phyloP scores from a whole-genome alignment of 2,113 vertebrate genomes.

The Sprattus sprattus region DNA sequence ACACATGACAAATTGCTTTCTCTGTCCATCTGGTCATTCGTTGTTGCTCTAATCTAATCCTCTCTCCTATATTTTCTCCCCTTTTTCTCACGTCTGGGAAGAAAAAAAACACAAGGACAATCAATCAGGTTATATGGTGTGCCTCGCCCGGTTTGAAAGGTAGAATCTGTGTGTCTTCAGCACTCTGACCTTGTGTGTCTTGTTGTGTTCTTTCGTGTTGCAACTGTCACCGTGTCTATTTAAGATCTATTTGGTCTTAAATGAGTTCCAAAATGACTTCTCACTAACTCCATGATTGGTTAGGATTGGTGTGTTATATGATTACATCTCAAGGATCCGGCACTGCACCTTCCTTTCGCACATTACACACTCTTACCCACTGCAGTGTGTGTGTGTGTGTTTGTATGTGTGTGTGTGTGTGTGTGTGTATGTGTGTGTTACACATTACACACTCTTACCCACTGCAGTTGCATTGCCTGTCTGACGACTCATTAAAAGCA shows the following conservation, averaged over 20 bases:
- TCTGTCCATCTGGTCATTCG: not conserved
- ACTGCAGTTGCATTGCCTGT: too few species aligned
- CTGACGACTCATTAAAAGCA: too few species aligned
- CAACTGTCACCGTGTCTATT: not conserved
- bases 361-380: too few species aligned
- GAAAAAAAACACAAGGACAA: not conserved
- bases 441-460: too few species aligned
- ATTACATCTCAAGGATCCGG: too few species aligned
- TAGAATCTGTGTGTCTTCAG: not conserved
- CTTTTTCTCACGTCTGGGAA: not conserved
- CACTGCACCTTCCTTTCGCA: too few species aligned
- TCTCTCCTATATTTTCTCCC: not conserved
- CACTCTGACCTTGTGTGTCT: not conserved
- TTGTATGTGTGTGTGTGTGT: too few species aligned
- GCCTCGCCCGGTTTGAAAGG: not conserved
- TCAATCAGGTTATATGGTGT: not conserved
- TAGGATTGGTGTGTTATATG: too few species aligned
- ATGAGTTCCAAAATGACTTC: not conserved
- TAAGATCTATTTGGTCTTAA: not conserved
- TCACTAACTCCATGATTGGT: not conserved
- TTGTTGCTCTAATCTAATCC: not conserved
- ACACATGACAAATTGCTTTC: not conserved
- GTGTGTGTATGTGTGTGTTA: too few species aligned
- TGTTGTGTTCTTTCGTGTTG: not conserved
- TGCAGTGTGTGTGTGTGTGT: too few species aligned